Evolutionary conservation across 1,140 invertebrate genomes (phyloP), one percentile per base, ranked within the genome.

Genomic region (Calliopsis andreniformis): DNA sequence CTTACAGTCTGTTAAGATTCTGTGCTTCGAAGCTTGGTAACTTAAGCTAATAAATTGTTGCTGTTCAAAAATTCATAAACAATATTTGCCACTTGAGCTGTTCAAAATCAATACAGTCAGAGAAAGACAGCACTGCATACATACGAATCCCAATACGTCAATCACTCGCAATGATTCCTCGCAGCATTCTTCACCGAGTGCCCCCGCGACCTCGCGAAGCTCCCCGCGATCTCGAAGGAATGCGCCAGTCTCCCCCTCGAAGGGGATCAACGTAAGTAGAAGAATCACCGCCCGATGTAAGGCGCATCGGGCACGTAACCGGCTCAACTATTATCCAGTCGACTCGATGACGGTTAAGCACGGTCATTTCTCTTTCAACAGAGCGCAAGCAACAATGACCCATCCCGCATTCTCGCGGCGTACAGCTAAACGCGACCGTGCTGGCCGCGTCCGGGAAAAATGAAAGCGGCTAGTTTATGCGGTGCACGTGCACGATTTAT

Each of bases 401-500:
- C 87, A 88, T 91, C 87, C 86, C 75, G 87, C 86, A 90, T 90
- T 91, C 90, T 87, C 86, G 78, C 75, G 82, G 84, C 84, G 87
- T 86, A 87, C 79, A 86, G 81, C 82, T 86, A 87, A 87, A 82
- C 85, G 84, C 84, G 86, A 87, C 80, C 79, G 87, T 87, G 83
- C 83, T 82, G 83, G 80, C 69, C 76, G 64, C 82, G 83, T 85
- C 80, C 84, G 71, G 84, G 83, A 92, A 92, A 91, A 91, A 92
- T 92, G 88, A 91, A 91, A 92, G 90, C 89, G 88, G 90, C 90
- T 92, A 89, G 88, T 92, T 92, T 92, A 92, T 92, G 91, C 91
- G 88, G 90, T 92, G 91, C 91, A 92, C 91, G 91, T 92, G 91
- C 90, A 91, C 91, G 90, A 92, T 92, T 92, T 92, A 92, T 92